Conservation (phyloP, 2,113 vertebrate genomes). For the Turdus rufiventris region DNA sequence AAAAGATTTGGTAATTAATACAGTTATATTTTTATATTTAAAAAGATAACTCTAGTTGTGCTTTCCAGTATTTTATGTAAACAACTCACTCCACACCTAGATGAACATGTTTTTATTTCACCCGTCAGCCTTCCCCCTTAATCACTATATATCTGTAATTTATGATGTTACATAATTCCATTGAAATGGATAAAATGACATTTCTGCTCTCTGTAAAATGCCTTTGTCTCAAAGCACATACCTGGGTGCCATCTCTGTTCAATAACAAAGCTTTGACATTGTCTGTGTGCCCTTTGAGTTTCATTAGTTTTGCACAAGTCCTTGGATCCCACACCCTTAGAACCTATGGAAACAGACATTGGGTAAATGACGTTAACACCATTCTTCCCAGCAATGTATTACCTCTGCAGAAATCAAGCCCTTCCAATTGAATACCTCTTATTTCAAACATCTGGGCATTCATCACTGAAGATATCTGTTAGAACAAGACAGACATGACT, state of each 20-base stretch:
- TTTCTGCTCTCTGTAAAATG: neutral
- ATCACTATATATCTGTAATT: neutral
- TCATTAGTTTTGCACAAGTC: conserved; percentile 97
- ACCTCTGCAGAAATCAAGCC: neutral
- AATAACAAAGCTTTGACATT: conserved; percentile 94
- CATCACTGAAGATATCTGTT: neutral
- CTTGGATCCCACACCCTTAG: conserved; percentile 96
- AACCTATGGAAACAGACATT: conserved; percentile 71
- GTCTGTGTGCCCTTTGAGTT: conserved; percentile 96
- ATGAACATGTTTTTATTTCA: too few relatives aligned
- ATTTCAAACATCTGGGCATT: accelerated
- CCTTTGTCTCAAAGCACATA: conserved; percentile 27
- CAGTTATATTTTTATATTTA: neutral
- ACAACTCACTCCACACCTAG: neutral
- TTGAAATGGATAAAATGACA: neutral
- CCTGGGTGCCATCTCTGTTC: conserved; percentile 96
- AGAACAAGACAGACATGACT: neutral
- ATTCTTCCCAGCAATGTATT: neutral
- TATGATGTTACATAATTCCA: neutral
- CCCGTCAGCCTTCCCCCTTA: neutral
- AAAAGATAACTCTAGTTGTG: neutral
- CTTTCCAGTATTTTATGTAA: neutral
- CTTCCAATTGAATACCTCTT: neutral
- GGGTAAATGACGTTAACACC: neutral
- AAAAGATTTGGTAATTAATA: neutral